Percentiles rank a stretch among this genome's conserved stretches.
Evolutionary conservation across 2,113 vertebrate genomes (phyloP).

Genomic region (Microtus richardsoni): DNA sequence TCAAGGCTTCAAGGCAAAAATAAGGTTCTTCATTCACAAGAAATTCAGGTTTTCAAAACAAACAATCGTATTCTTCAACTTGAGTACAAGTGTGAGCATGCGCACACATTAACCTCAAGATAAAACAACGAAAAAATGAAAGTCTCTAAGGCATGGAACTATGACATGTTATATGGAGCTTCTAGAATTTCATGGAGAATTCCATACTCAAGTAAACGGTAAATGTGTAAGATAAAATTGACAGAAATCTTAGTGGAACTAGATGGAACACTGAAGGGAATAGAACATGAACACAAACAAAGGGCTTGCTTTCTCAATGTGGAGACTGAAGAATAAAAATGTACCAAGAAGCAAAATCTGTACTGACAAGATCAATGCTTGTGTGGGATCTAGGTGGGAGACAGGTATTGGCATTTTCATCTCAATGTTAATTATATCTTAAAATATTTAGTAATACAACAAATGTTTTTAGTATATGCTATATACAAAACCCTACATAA

Average conservation of each 20-base stretch:
- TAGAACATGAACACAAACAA: not conserved
- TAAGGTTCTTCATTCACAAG: not conserved
- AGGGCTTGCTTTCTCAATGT: not conserved
- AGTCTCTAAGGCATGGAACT: not conserved
- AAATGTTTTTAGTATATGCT: slow-evolving; percentile 18
- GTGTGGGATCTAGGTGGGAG: not conserved
- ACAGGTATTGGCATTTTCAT: not conserved
- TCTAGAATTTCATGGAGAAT: not conserved
- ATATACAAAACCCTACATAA: not conserved
- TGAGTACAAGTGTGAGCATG: not conserved
- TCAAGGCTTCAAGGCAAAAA: not conserved
- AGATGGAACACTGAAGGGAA: not conserved
- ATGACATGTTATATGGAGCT: not conserved
- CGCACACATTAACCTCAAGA: not conserved
- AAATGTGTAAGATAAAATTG: not conserved
- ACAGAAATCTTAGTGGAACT: slow-evolving; percentile 22
- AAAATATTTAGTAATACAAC: slow-evolving; percentile 40
- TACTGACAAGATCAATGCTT: not conserved
- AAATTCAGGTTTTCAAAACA: not conserved
- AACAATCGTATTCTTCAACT: not conserved
- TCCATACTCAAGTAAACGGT: not conserved
- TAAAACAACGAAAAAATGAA: slow-evolving; percentile 34
- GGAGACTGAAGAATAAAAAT: not conserved
- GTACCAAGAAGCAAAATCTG: not conserved
- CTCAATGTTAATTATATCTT: not conserved